Percentiles rank a stretch among this genome's conserved stretches.
Evolutionary conservation across 2,888 invertebrate genomes (phyloP).

Genomic region (Elmis aenea): DNA sequence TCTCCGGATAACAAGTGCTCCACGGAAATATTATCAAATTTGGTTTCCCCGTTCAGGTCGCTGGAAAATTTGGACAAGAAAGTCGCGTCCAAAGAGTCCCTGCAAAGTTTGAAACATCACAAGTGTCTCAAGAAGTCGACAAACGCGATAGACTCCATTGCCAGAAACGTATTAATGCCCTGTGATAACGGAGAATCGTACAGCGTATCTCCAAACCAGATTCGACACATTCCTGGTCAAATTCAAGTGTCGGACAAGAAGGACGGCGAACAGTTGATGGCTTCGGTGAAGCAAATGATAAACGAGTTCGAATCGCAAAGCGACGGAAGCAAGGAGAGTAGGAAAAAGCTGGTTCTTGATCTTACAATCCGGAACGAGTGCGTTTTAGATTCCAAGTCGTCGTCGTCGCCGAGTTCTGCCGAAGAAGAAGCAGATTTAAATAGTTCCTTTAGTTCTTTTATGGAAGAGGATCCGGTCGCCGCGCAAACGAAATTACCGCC

Average conservation of each 20-base stretch:
- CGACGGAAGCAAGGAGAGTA: constrained; percentile 37
- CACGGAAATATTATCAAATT: constrained; percentile 51
- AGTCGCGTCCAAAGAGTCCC: constrained; percentile 15
- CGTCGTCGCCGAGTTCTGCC: constrained; percentile 25
- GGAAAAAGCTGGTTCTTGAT: constrained; percentile 50
- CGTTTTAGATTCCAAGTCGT: constrained; percentile 31
- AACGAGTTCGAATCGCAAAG: constrained; percentile 64
- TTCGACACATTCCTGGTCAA: constrained; percentile 66
- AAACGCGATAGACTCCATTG: constrained; percentile 35
- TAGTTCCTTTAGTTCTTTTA: constrained; percentile 25
- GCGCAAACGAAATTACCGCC: constrained; percentile 25
- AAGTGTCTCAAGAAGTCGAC: constrained; percentile 15
- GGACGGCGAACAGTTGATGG: constrained; percentile 14
- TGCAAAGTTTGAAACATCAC: constrained; percentile 18
- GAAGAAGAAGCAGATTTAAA: constrained; percentile 34
- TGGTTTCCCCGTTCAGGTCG: constrained; percentile 60
- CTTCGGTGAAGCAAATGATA: constrained; percentile 65
- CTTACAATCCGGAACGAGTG: constrained; percentile 30
- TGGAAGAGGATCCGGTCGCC: constrained; percentile 19
- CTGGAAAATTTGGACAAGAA: constrained; percentile 56
- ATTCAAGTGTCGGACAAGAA: constrained; percentile 29
- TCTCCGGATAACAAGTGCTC: constrained; percentile 60
- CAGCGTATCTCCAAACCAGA: constrained; percentile 87
- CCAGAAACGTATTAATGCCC: constrained; percentile 77
- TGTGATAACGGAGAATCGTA: constrained; percentile 82